These are phyloP conservation scores for Elephantulus edwardii DNA, from an alignment of 2,113 vertebrate species.

Conservation along the genomic window DNA sequence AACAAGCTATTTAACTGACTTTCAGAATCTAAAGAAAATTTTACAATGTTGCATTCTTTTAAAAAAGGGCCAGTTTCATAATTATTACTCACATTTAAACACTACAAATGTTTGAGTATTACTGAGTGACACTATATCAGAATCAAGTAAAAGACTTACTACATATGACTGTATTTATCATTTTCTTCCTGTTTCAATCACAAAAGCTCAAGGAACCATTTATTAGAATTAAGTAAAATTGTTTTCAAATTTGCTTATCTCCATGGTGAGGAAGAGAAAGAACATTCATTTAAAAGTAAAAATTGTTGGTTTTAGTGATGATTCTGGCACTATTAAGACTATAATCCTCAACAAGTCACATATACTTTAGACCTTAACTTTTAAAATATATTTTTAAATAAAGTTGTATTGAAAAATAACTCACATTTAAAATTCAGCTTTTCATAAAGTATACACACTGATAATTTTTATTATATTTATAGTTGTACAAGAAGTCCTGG, in stretches of 20 bases:
- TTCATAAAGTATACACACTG: not conserved
- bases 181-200: conserved; percentile 5
- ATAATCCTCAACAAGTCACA: not conserved
- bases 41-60: not conserved
- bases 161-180: not conserved
- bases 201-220: not conserved
- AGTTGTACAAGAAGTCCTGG: not conserved
- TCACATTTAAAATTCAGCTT: not conserved
- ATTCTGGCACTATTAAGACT: not conserved
- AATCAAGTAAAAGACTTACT: not conserved
- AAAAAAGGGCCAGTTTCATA: conserved; percentile 5
- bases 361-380: not conserved
- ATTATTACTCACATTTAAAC: conserved; percentile 19
- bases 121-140: not conserved
- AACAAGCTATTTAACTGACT: not conserved
- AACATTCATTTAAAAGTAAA: conserved; percentile 1
- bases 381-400: not conserved
- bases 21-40: conserved; percentile 5
- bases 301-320: not conserved
- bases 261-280: conserved; percentile 5
- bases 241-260: not conserved
- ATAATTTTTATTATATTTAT: not conserved
- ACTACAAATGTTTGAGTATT: not conserved
- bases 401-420: not conserved
- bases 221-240: not conserved